Evolutionary conservation across 2,797 vertebrate genomes (phyloP).

Genomic region (Smutsia gigantea): DNA sequence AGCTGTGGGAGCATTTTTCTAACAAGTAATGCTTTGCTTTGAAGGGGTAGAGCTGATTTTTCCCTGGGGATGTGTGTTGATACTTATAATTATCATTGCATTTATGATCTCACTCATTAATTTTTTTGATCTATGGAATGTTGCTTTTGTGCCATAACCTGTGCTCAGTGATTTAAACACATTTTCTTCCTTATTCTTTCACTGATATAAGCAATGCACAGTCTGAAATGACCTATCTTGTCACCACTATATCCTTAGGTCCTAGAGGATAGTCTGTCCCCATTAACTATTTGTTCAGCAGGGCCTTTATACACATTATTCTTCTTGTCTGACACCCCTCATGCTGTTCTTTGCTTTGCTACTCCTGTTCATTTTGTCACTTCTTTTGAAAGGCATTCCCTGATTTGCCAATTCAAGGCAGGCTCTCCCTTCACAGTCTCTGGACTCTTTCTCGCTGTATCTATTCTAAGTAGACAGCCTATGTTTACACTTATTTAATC

Average conservation of each 20-base stretch:
- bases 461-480: neutral
- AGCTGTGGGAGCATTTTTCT: neutral
- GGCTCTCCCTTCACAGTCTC: neutral
- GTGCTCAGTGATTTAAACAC: neutral
- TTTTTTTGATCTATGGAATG: neutral
- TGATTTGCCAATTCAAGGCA: neutral
- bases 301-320: neutral
- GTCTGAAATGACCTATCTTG: neutral
- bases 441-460: neutral
- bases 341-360: neutral
- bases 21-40: neutral
- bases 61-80: too few relatives aligned
- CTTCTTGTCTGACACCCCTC: neutral
- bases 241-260: neutral
- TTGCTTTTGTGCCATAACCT: neutral
- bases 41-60: neutral
- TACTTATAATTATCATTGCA: neutral
- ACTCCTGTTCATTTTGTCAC: neutral
- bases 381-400: neutral
- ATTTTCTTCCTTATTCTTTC: neutral
- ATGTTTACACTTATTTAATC: neutral
- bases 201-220: neutral
- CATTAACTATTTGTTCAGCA: constrained; percentile 1
- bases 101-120: neutral
- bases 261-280: neutral